phyloP scores from a whole-genome alignment of 2,113 vertebrate species.

The Columba livia region DNA sequence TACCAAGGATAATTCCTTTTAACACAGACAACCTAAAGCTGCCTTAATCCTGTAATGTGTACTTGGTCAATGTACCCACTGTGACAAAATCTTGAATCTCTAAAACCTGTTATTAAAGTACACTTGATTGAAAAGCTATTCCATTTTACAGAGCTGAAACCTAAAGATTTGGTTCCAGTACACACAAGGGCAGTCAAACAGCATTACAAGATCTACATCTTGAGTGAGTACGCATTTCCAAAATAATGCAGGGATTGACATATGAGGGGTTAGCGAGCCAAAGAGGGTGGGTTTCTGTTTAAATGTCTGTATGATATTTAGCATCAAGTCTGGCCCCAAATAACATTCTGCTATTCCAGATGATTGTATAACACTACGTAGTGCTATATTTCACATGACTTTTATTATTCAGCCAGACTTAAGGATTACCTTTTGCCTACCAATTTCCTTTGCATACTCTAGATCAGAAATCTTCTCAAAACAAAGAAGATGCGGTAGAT shows the following conservation, averaged over 20 bases:
- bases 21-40: conserved; percentile 32
- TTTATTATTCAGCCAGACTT: conserved; percentile 33
- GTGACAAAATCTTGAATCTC: conserved; percentile 32
- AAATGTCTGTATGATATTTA: conserved; percentile 38
- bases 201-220: neutral
- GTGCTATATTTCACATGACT: conserved; percentile 33
- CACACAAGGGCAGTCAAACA: conserved; percentile 6
- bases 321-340: conserved; percentile 38
- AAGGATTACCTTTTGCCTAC: conserved; percentile 17
- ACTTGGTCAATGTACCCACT: conserved; percentile 21
- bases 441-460: conserved; percentile 1
- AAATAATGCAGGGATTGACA: neutral
- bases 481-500: neutral
- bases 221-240: conserved; percentile 16
- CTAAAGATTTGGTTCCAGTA: conserved; percentile 1
- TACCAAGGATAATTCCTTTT: conserved; percentile 25
- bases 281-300: conserved; percentile 35
- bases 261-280: neutral
- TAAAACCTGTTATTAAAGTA: conserved; percentile 18
- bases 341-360: conserved; percentile 29
- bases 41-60: conserved; percentile 29
- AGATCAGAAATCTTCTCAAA: conserved; percentile 10
- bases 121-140: conserved; percentile 6
- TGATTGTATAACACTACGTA: conserved; percentile 26
- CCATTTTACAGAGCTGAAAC: conserved; percentile 9